Base-by-base conservation (phyloP, 2,888 invertebrate species). In the Coelopa pilipes region DNA sequence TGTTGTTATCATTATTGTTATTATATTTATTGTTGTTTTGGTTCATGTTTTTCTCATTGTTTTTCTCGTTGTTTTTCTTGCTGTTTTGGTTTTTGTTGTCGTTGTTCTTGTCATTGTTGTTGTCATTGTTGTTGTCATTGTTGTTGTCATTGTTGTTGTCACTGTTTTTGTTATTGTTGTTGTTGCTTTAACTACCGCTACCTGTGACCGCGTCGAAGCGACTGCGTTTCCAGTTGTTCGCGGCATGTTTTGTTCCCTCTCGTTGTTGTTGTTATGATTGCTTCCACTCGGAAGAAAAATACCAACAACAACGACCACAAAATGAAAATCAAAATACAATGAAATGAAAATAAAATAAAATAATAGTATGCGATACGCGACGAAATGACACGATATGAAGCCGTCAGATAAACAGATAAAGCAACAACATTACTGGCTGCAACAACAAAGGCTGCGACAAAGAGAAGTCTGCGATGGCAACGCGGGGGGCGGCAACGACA, bases 201-300 rank as follows among this genome's bases (percentile, higher is more conserved):
- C 47, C 21, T 50, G 67, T 15, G 59, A 59, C 49, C 49, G 65
- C 15, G 19, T 34, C 68, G 45, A 46, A 15, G 57, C 49, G 47
- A 47, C 45, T 65, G 53, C 45, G 17, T 17, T 1, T 21, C 49
- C n/a, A 55, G 10, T 17, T n/a, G 55, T 47, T 47, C 21, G 7
- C 11, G 46, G 19, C 53, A 46, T 17, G 10, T 15, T 19, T 62
- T n/a, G 15, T 21, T 53, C 63, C 49, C 17, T 24, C 21, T 69
- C 49, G 70, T 65, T 74, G 71, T 45, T 60, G 67, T 72, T 62
- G 60, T 47, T 70, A 55, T 68, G 70, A 73, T 67, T 50, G 70
- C 67, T 73, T 63, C 49, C 67, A 62, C 19, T 65, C 65, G 57
- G 34, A 34, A 7, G 34, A 34, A 34, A 34, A 34, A 34, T 4